Percentiles rank a stretch among this genome's conserved stretches.
Evolutionary conservation across 2,888 invertebrate species (phyloP).

Genomic region (Adela reaumurella): DNA sequence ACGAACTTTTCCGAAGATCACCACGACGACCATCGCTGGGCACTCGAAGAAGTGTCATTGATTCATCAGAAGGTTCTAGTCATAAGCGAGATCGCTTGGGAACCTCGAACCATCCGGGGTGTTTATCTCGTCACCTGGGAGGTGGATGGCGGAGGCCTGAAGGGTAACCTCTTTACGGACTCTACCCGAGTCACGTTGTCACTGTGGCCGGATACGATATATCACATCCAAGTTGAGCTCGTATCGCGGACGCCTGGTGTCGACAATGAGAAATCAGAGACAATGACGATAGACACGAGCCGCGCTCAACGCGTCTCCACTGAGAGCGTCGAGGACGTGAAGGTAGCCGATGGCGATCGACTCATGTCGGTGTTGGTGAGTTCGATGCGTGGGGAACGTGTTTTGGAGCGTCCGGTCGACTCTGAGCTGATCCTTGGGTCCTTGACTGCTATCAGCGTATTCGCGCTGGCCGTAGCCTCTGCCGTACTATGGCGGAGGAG

Average conservation of each 20-base stretch:
- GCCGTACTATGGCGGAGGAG: conserved; percentile 56
- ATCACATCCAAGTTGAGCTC: conserved; percentile 74
- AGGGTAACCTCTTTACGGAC: conserved; percentile 78
- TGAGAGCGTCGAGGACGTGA: conserved; percentile 60
- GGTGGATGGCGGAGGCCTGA: conserved; percentile 75
- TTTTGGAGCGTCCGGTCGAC: conserved; percentile 48
- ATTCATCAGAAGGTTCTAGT: conserved; percentile 70
- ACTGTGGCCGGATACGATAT: conserved; percentile 76
- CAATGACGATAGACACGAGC: conserved; percentile 63
- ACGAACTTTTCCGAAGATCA: conserved; percentile 37
- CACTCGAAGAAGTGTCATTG: conserved; percentile 63
- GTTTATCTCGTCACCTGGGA: conserved; percentile 82
- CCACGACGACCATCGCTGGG: conserved; percentile 56
- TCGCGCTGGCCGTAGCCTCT: conserved; percentile 46
- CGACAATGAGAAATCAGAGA: conserved; percentile 61
- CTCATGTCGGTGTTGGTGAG: conserved; percentile 61
- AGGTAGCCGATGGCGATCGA: conserved; percentile 55
- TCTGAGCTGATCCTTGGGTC: conserved; percentile 59
- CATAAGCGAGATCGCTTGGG: conserved; percentile 72
- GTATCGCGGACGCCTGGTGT: conserved; percentile 60
- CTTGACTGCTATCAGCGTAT: conserved; percentile 53
- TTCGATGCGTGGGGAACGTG: conserved; percentile 59
- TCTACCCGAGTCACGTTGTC: conserved; percentile 75
- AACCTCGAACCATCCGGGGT: conserved; percentile 60
- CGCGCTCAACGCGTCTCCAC: conserved; percentile 62